Conservation (phyloP, 1,140 invertebrate species). For the Heliconius hewitsoni region DNA sequence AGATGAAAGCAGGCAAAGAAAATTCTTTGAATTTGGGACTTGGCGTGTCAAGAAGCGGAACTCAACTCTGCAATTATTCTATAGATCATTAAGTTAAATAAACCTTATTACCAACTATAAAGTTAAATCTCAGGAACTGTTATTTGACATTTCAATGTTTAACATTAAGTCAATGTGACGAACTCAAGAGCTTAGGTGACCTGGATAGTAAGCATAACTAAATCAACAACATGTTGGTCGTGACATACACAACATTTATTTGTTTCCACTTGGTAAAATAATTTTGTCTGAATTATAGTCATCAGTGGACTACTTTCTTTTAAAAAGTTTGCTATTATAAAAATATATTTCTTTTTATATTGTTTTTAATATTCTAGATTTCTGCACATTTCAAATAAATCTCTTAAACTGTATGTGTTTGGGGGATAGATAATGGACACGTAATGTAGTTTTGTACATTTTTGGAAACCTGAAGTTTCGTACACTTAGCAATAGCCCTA, state of each 20-base stretch:
- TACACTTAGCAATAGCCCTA: too few species aligned
- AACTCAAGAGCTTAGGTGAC: background rate
- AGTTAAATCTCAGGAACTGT: background rate
- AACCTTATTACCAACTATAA: background rate
- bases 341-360: too few species aligned
- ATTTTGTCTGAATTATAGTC: background rate
- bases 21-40: too few species aligned
- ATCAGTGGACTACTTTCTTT: background rate
- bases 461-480: too few species aligned
- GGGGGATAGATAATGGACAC: too few species aligned
- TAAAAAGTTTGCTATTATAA: background rate
- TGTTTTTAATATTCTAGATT: too few species aligned
- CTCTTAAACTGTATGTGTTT: too few species aligned
- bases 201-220: background rate
- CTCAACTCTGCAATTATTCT: too few species aligned
- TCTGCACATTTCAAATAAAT: too few species aligned
- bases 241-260: conserved; percentile 4
- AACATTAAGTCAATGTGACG: conserved; percentile 3
- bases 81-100: too few species aligned
- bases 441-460: too few species aligned
- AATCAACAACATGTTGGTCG: conserved; percentile 1
- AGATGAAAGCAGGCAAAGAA: background rate
- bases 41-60: too few species aligned
- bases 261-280: background rate
- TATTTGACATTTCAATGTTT: conserved; percentile 1